Evolutionary conservation across 2,888 invertebrate species (phyloP).

Genomic region (Drosophila barbarae): DNA sequence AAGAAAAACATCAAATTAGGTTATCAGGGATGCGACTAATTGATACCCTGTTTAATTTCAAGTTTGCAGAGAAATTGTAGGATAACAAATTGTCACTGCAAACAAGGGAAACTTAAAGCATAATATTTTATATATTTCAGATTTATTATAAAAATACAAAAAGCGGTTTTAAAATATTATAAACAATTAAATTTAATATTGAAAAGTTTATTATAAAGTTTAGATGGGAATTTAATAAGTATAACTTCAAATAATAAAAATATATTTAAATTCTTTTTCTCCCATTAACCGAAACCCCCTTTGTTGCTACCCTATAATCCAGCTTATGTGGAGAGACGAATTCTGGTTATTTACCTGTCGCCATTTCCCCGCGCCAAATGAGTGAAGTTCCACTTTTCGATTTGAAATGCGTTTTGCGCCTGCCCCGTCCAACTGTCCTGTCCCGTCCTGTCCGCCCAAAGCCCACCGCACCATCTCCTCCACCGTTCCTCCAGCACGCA

Average conservation of each 20-base stretch:
- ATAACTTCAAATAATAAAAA: no score
- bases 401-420: conserved; percentile 68
- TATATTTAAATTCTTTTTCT: neutral
- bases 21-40: neutral
- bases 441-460: conserved; percentile 7
- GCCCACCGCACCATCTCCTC: conserved; percentile 5
- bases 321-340: conserved; percentile 25
- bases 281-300: neutral
- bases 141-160: neutral
- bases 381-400: conserved; percentile 73
- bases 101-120: neutral
- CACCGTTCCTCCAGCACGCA: neutral
- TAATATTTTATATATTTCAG: neutral
- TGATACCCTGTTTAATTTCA: neutral
- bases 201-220: no score
- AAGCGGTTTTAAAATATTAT: neutral
- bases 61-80: neutral
- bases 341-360: conserved; percentile 50
- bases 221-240: no score
- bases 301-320: conserved; percentile 15
- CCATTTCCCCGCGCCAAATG: conserved; percentile 51
- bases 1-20: conserved; percentile 17
- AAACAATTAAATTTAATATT: no score
- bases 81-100: neutral
- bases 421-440: conserved; percentile 26